phyloP scores from a whole-genome alignment of 2,113 vertebrate species.

The Menura novaehollandiae region DNA sequence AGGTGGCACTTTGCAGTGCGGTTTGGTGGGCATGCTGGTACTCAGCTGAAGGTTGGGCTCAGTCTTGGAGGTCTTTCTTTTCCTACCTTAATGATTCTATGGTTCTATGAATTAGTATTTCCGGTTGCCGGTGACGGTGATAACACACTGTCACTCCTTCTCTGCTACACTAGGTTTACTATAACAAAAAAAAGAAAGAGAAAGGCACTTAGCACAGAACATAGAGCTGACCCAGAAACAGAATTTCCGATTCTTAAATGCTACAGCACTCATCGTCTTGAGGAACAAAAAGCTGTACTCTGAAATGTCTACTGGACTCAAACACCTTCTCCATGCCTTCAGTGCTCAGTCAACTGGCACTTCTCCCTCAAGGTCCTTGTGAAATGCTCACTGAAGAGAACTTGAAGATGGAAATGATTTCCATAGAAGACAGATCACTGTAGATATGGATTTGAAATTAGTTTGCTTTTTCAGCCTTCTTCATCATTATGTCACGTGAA shows the following conservation, averaged over 20 bases:
- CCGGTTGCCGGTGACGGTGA: no score
- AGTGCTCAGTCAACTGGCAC: no score
- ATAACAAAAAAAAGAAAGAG: no score
- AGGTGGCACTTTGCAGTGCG: no score
- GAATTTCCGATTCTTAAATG: not conserved
- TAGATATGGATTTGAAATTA: not conserved
- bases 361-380: not conserved
- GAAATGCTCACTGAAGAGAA: not conserved
- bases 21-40: no score
- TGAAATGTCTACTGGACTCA: not conserved
- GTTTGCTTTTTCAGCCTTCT: not conserved
- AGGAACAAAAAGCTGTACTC: not conserved
- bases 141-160: no score
- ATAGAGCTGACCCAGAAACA: not conserved
- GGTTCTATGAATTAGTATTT: no score
- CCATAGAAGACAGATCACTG: not conserved
- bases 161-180: no score
- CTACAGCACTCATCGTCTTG: not conserved
- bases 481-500: not conserved
- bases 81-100: no score
- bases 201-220: not conserved
- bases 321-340: no score
- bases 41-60: no score
- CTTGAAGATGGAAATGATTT: not conserved
- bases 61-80: no score